These are phyloP conservation scores for Zingel zingel DNA, from an alignment of 2,113 vertebrate species.

Conservation along the genomic window DNA sequence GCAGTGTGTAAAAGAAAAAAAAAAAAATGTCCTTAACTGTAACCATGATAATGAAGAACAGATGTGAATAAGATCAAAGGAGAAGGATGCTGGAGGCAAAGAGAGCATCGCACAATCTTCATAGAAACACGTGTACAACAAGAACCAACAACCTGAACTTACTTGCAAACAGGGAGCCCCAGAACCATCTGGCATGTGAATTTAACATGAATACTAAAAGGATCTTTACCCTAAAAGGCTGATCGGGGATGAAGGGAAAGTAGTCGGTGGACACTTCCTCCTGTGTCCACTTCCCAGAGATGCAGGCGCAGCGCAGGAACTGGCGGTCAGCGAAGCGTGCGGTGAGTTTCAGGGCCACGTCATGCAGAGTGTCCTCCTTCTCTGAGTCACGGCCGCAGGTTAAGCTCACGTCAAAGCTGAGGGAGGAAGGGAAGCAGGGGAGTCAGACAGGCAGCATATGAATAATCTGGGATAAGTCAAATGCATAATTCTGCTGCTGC, in stretches of 20 bases:
- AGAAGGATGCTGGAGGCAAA: background rate
- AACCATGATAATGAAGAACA: background rate
- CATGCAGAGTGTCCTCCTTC: slow-evolving; percentile 84
- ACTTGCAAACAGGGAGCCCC: too few relatives aligned
- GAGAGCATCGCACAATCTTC: background rate
- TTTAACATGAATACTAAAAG: background rate
- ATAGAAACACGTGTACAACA: background rate
- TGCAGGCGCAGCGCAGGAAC: slow-evolving; percentile 91
- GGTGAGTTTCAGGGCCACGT: slow-evolving; percentile 96
- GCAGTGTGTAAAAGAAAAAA: background rate
- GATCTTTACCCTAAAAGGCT: slow-evolving; percentile 94
- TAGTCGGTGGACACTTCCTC: slow-evolving; percentile 93
- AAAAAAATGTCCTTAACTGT: background rate
- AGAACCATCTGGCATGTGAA: background rate
- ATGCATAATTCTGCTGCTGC: slow-evolving; percentile 60
- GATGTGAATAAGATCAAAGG: too few relatives aligned
- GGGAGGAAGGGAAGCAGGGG: too few relatives aligned
- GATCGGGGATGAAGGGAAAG: slow-evolving; percentile 98
- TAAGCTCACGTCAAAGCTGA: slow-evolving; percentile 95
- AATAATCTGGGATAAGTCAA: slow-evolving; percentile 68
- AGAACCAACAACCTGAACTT: background rate
- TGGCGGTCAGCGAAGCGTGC: slow-evolving; percentile 93
- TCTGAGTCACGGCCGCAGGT: slow-evolving; percentile 90
- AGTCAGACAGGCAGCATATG: slow-evolving; percentile 12
- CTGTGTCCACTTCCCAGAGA: slow-evolving; percentile 93